Evolutionary conservation across 2,888 invertebrate genomes (phyloP).

Genomic region (Megalurothrips usitatus): DNA sequence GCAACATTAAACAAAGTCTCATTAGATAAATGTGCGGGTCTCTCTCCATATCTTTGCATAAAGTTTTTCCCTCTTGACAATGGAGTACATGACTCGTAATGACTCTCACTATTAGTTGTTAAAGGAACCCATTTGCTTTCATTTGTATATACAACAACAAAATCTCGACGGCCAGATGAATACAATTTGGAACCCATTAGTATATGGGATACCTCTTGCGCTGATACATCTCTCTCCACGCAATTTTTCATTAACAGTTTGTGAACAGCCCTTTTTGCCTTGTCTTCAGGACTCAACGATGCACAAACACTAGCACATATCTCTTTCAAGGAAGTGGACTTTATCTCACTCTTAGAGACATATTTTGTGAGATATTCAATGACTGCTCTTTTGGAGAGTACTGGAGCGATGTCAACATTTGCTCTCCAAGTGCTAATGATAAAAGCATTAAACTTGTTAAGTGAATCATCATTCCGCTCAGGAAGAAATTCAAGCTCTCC

Average conservation of each 20-base stretch:
- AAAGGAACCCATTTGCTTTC: background rate
- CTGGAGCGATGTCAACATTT: conserved; percentile 33
- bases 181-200: background rate
- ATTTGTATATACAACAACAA: background rate
- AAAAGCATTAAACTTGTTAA: too few relatives aligned
- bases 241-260: conserved; percentile 19
- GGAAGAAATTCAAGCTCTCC: background rate
- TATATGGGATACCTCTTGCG: conserved; percentile 27
- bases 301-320: background rate
- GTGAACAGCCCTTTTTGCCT: background rate
- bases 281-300: background rate
- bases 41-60: background rate
- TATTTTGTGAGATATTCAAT: conserved; percentile 35
- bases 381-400: conserved; percentile 31
- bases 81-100: too few relatives aligned
- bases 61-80: background rate
- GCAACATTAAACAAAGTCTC: background rate
- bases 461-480: conserved; percentile 32
- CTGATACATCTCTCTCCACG: conserved; percentile 3
- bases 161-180: background rate
- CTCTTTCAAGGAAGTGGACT: background rate
- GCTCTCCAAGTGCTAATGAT: conserved; percentile 33
- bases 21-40: background rate
- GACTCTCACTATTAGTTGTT: background rate
- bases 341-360: conserved; percentile 32